phyloP scores from a whole-genome alignment of 2,113 vertebrate species.

The Hiodon alosoides region DNA sequence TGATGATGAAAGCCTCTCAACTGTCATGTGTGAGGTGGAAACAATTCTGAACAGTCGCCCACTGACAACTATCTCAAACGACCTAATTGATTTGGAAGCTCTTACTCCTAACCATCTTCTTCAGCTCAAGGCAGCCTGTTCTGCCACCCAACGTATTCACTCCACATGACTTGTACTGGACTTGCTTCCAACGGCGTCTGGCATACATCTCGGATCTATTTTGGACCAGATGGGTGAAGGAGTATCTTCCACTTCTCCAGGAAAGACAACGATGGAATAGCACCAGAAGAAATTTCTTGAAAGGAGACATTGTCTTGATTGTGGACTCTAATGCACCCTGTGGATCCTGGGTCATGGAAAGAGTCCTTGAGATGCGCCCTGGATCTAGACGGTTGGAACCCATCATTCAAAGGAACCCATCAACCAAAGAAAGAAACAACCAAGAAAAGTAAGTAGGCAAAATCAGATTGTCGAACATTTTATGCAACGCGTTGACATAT shows the following conservation, averaged over 20 bases:
- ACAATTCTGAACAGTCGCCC: not conserved
- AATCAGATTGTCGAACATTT: no score
- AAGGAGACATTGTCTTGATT: not conserved
- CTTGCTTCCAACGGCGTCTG: not conserved
- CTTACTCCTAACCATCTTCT: constrained; percentile 14
- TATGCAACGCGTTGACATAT: no score
- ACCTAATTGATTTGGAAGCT: constrained; percentile 8
- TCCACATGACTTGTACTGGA: constrained; percentile 1
- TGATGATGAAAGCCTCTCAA: constrained; percentile 11
- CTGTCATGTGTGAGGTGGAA: constrained; percentile 5
- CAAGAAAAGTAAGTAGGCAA: no score
- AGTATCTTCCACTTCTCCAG: constrained; percentile 16
- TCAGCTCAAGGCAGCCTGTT: constrained; percentile 7
- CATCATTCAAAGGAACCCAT: no score
- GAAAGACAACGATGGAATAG: constrained; percentile 1
- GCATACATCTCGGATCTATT: constrained; percentile 1
- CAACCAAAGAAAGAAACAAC: no score
- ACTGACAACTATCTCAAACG: constrained; percentile 13
- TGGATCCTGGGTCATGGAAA: not conserved
- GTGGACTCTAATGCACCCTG: not conserved
- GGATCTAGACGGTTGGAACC: not conserved
- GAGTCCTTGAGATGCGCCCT: not conserved
- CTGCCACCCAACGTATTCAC: no score
- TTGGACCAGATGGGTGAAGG: constrained; percentile 11
- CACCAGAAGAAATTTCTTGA: not conserved